These are phyloP conservation scores for Molanna angustata DNA, from an alignment of 2,888 invertebrate species.

Conservation along the genomic window DNA sequence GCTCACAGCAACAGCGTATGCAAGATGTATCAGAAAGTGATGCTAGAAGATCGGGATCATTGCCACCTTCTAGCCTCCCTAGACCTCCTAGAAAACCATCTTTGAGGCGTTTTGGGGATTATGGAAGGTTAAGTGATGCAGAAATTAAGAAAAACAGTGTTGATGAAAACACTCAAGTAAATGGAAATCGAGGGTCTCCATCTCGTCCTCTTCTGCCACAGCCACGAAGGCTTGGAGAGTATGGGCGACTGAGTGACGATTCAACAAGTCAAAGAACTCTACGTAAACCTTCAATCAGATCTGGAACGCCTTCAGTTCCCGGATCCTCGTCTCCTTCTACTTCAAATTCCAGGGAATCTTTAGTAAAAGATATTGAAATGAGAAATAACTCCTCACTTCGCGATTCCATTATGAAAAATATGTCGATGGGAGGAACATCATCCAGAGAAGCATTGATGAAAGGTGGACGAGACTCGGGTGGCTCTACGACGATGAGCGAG, in stretches of 20 bases:
- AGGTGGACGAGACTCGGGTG: slow-evolving; percentile 46
- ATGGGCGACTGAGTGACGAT: slow-evolving; percentile 56
- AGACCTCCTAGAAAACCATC: slow-evolving; percentile 64
- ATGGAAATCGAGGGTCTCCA: slow-evolving; percentile 44
- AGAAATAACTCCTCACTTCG: slow-evolving; percentile 40
- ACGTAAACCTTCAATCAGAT: slow-evolving; percentile 40
- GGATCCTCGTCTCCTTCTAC: slow-evolving; percentile 53
- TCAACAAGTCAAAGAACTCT: slow-evolving; percentile 40
- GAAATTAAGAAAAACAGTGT: slow-evolving; percentile 47
- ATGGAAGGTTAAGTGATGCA: slow-evolving; percentile 60
- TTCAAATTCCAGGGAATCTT: slow-evolving; percentile 52
- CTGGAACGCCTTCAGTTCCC: slow-evolving; percentile 45
- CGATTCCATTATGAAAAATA: slow-evolving; percentile 31
- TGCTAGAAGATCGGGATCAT: slow-evolving; percentile 51
- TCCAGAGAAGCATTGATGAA: slow-evolving; percentile 29
- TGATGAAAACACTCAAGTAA: slow-evolving; percentile 42
- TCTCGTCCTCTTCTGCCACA: slow-evolving; percentile 53
- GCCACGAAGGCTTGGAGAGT: slow-evolving; percentile 54
- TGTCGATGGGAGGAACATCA: slow-evolving; percentile 32
- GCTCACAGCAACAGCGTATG: slow-evolving; percentile 71
- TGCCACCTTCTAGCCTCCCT: slow-evolving; percentile 71
- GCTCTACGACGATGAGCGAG: slow-evolving; percentile 50
- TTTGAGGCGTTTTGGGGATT: slow-evolving; percentile 58
- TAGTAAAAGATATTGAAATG: slow-evolving; percentile 35
- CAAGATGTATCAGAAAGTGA: slow-evolving; percentile 44